These are phyloP conservation scores for Lycodopsis pacificus DNA, from an alignment of 2,797 vertebrate genomes.

Conservation along the genomic window DNA sequence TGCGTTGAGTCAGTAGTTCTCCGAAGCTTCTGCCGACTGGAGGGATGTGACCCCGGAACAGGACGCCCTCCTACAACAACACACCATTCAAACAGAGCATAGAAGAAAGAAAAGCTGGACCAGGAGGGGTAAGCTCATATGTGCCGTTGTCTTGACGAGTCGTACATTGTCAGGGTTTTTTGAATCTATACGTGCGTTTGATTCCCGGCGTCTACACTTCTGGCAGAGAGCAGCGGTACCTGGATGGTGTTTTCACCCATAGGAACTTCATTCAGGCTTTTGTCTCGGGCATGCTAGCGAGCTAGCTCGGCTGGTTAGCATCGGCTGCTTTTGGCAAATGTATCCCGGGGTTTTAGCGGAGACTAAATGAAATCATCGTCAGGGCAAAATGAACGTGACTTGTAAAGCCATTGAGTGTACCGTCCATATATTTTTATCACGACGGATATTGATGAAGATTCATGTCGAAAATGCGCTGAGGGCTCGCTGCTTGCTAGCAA, in stretches of 20 bases:
- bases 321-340: constrained; percentile 23
- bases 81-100: constrained; percentile 84
- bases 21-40: constrained; percentile 79
- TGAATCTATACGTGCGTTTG: constrained; percentile 22
- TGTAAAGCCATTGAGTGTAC: not conserved
- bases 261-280: constrained; percentile 90
- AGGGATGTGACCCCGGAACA: constrained; percentile 92
- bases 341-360: constrained; percentile 16
- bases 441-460: constrained; percentile 7
- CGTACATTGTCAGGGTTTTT: constrained; percentile 10
- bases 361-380: constrained; percentile 12
- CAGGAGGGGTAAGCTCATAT: constrained; percentile 85
- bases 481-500: constrained; percentile 66
- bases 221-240: constrained; percentile 72
- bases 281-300: constrained; percentile 83
- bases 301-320: constrained; percentile 72
- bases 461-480: constrained; percentile 43
- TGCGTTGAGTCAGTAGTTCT: constrained; percentile 74
- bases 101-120: constrained; percentile 86
- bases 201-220: constrained; percentile 54
- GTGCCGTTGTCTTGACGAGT: constrained; percentile 13
- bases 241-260: constrained; percentile 78
- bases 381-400: not conserved
- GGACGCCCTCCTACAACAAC: constrained; percentile 86
- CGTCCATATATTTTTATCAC: not conserved